Conservation (phyloP, 2,888 invertebrate genomes). For the Ryuthela nishihirai region DNA sequence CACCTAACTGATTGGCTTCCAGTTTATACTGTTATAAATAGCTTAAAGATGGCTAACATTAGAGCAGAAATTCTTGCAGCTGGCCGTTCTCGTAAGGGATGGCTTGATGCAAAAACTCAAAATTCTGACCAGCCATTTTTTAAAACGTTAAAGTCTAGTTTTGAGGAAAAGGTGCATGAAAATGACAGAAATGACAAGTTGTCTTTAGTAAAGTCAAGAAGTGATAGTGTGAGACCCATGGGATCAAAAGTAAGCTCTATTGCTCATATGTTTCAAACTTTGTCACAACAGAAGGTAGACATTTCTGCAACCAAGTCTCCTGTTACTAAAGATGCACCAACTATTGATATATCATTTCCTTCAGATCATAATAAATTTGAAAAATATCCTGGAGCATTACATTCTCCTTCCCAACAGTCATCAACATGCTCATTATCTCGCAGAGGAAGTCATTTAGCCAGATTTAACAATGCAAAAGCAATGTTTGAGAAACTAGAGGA, state of each 20-base stretch:
- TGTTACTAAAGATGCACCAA: conserved; percentile 22
- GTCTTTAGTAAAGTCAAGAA: conserved; percentile 4
- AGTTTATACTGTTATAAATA: too few relatives aligned
- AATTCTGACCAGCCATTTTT: conserved; percentile 30
- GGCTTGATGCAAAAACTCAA: conserved; percentile 40
- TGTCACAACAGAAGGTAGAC: conserved; percentile 38
- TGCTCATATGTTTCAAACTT: conserved; percentile 43
- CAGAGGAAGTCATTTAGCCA: conserved; percentile 41
- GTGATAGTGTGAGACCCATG: conserved; percentile 34
- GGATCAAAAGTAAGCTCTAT: conserved; percentile 44
- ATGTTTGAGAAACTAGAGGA: conserved; percentile 80
- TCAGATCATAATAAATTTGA: conserved; percentile 5
- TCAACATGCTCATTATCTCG: conserved; percentile 36
- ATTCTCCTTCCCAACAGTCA: conserved; percentile 18
- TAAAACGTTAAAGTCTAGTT: conserved; percentile 23
- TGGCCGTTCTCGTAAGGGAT: conserved; percentile 43
- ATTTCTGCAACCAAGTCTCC: conserved; percentile 16
- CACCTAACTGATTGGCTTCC: too few relatives aligned
- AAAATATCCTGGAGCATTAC: not conserved
- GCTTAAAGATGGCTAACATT: conserved; percentile 45
- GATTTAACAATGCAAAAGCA: conserved; percentile 75
- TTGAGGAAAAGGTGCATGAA: conserved; percentile 9
- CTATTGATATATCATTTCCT: conserved; percentile 13
- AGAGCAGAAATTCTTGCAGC: conserved; percentile 43
- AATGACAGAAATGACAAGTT: conserved; percentile 8